Evolutionary conservation across 2,888 invertebrate species (phyloP).

Genomic region (Meganola albula): DNA sequence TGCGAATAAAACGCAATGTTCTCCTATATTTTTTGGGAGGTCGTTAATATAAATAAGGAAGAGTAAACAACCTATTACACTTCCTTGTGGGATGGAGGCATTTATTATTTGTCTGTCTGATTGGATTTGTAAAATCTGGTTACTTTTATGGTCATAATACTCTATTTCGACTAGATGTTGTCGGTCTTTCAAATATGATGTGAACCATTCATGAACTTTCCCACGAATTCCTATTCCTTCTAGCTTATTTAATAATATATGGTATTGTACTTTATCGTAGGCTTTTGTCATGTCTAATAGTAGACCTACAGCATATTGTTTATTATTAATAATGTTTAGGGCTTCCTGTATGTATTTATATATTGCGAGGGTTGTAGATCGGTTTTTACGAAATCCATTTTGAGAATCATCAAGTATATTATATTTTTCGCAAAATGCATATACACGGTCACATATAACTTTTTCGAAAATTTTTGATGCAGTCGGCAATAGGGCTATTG

Average conservation of each 20-base stretch:
- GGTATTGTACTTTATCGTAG: conserved; percentile 17
- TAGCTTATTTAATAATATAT: conserved; percentile 14
- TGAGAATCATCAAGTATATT: conserved; percentile 7
- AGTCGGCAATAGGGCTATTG: conserved; percentile 6
- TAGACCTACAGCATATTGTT: conserved; percentile 15
- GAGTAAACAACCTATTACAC: conserved; percentile 10
- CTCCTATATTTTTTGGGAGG: conserved; percentile 7
- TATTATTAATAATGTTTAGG: conserved; percentile 8
- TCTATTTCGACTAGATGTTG: conserved; percentile 13
- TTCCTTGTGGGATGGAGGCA: conserved; percentile 9
- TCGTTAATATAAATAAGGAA: conserved; percentile 14
- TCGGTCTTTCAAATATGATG: conserved; percentile 13
- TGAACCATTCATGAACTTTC: conserved; percentile 11
- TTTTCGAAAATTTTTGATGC: conserved; percentile 12
- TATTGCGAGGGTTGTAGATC: conserved; percentile 12
- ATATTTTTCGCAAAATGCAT: conserved; percentile 10
- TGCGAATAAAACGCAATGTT: conserved; percentile 7
- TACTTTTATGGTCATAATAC: conserved; percentile 4
- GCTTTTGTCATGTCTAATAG: conserved; percentile 24
- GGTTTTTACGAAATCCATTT: conserved; percentile 10
- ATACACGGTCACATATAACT: conserved; percentile 7
- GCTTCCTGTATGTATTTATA: conserved; percentile 11
- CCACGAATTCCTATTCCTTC: conserved; percentile 18
- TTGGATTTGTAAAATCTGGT: conserved; percentile 5
- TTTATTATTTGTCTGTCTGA: conserved; percentile 1